Percentiles rank a stretch among this genome's conserved stretches.
Evolutionary conservation across 2,113 vertebrate species (phyloP).

Genomic region (Sinosuthora webbiana): DNA sequence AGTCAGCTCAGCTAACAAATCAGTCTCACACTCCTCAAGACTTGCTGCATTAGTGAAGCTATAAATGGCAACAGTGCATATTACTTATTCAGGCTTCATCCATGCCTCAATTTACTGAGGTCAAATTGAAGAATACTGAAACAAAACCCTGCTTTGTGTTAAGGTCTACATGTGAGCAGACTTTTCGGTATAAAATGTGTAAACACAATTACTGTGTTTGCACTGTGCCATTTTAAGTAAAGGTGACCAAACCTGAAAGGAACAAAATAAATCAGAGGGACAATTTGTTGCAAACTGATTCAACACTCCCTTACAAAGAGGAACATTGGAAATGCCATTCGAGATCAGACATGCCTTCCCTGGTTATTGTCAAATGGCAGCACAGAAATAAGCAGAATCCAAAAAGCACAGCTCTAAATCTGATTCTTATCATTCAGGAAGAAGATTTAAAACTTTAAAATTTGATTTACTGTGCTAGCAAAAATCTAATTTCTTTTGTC

Average conservation of each 20-base stretch:
- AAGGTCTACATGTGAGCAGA: neutral
- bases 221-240: neutral
- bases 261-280: neutral
- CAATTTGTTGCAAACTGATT: neutral
- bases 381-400: neutral
- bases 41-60: neutral
- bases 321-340: neutral
- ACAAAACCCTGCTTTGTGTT: neutral
- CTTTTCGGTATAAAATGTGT: neutral
- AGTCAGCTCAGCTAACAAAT: constrained; percentile 38
- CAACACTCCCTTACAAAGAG: neutral
- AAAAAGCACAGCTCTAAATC: neutral
- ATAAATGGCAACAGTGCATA: neutral
- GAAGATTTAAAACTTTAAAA: neutral
- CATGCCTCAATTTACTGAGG: neutral
- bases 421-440: neutral
- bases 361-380: neutral
- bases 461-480: neutral
- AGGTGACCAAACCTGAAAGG: neutral
- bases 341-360: neutral
- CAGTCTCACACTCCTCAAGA: neutral
- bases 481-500: neutral
- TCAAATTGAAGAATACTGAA: neutral
- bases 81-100: neutral
- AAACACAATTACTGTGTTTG: neutral